Evolutionary conservation across 2,888 invertebrate species (phyloP).

Genomic region (Melanostoma scalare): DNA sequence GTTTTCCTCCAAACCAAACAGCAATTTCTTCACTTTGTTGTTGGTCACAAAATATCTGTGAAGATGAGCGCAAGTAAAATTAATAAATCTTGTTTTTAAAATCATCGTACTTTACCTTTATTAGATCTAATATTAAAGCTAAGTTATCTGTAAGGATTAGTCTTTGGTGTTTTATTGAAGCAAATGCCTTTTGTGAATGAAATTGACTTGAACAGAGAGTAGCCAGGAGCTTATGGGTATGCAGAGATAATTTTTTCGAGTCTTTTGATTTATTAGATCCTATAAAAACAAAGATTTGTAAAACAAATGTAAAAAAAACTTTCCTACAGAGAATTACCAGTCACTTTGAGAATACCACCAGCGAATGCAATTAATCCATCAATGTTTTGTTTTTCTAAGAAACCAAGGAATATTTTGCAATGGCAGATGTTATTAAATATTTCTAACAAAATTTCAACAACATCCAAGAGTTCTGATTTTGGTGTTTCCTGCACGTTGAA

Average conservation of each 20-base stretch:
- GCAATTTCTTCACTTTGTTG: constrained; percentile 71
- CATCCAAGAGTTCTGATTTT: constrained; percentile 75
- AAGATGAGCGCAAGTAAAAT: background rate
- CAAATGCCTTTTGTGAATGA: constrained; percentile 76
- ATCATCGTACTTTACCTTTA: constrained; percentile 74
- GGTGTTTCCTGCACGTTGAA: constrained; percentile 72
- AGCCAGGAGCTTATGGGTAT: constrained; percentile 75
- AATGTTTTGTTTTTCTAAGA: constrained; percentile 77
- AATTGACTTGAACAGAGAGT: constrained; percentile 76
- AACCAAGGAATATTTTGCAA: constrained; percentile 74
- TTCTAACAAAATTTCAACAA: constrained; percentile 75
- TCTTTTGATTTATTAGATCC: constrained; percentile 68
- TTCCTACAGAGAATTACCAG: constrained; percentile 73
- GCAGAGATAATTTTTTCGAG: constrained; percentile 63
- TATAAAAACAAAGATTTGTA: background rate
- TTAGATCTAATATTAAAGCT: constrained; percentile 74
- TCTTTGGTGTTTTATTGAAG: constrained; percentile 65
- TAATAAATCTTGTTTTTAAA: background rate
- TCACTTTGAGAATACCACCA: constrained; percentile 73
- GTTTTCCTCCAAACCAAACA: constrained; percentile 77
- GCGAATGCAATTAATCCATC: constrained; percentile 78
- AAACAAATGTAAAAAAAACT: background rate
- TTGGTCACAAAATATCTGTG: constrained; percentile 78
- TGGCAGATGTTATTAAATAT: constrained; percentile 76
- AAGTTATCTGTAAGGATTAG: constrained; percentile 73